Conservation (phyloP, 2,888 invertebrate genomes). For the Theodoxus fluviatilis region DNA sequence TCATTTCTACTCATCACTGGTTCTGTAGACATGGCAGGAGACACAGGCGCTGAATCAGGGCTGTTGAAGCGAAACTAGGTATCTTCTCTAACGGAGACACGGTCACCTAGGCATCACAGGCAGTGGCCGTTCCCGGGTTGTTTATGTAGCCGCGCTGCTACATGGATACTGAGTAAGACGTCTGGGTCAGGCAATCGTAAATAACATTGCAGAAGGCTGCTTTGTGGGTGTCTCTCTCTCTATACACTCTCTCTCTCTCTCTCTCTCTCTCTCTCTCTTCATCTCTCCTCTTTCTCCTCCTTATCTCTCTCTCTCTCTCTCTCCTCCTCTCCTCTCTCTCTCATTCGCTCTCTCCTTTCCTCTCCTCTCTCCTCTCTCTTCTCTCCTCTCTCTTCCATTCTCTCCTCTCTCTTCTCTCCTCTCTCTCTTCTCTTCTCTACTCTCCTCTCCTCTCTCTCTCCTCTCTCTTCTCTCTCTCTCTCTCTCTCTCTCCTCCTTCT, state of each 20-base stretch:
- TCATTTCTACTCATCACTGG: no score
- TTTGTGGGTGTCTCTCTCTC: no score
- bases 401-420: slow-evolving; percentile 3
- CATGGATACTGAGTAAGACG: no score
- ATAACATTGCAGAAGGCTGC: no score
- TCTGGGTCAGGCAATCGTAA: no score
- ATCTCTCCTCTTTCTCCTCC: background rate
- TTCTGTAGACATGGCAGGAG: no score
- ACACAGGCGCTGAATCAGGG: no score
- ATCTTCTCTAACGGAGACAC: no score
- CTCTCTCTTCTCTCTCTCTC: background rate
- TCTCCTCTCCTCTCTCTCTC: background rate
- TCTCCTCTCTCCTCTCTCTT: slow-evolving; percentile 15
- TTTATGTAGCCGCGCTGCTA: no score
- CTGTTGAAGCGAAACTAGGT: no score
- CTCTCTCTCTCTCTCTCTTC: background rate
- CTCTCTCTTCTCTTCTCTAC: background rate
- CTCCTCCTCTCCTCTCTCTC: background rate
- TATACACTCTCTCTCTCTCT: background rate
- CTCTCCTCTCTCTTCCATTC: background rate
- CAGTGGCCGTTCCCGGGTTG: no score
- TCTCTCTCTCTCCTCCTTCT: background rate
- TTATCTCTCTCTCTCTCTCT: background rate
- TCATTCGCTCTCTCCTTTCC: background rate
- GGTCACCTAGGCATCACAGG: no score